Conservation (phyloP, 2,113 vertebrate species). For the Rhagologus leucostigma region DNA sequence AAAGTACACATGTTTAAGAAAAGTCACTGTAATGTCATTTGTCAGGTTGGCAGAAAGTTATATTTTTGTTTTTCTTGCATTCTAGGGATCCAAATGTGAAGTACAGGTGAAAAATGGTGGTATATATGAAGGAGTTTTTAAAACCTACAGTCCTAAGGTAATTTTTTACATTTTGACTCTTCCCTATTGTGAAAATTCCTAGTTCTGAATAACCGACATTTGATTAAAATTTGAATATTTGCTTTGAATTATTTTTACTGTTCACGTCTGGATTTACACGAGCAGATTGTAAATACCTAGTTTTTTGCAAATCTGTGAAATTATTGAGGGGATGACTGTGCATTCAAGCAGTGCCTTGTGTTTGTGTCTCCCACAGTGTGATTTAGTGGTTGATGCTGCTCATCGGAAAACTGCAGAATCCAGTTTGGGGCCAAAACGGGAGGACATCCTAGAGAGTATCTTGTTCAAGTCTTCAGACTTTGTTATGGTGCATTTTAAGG, state of each 20-base stretch:
- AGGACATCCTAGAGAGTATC: conserved; percentile 96
- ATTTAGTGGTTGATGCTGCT: conserved; percentile 95
- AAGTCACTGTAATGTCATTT: not conserved
- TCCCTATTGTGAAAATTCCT: not conserved
- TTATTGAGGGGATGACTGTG: not conserved
- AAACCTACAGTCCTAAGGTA: conserved; percentile 98
- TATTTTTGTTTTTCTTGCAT: conserved; percentile 12
- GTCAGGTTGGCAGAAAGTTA: not conserved
- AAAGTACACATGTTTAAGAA: not conserved
- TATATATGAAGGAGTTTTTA: conserved; percentile 98
- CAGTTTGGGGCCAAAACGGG: conserved; percentile 84
- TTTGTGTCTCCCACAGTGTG: conserved; percentile 77
- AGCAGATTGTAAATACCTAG: not conserved
- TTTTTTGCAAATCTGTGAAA: not conserved
- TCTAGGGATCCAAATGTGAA: conserved; percentile 98
- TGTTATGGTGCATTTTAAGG: conserved; percentile 95
- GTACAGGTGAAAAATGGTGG: conserved; percentile 97
- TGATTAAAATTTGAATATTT: not conserved
- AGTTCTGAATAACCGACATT: not conserved
- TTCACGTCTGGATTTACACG: not conserved
- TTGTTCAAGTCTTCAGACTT: conserved; percentile 97
- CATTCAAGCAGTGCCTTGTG: not conserved
- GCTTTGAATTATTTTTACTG: not conserved
- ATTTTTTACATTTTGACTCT: not conserved
- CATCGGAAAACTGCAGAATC: conserved; percentile 90